Conservation (phyloP, 2,113 vertebrate species). For the Takifugu bimaculatus region DNA sequence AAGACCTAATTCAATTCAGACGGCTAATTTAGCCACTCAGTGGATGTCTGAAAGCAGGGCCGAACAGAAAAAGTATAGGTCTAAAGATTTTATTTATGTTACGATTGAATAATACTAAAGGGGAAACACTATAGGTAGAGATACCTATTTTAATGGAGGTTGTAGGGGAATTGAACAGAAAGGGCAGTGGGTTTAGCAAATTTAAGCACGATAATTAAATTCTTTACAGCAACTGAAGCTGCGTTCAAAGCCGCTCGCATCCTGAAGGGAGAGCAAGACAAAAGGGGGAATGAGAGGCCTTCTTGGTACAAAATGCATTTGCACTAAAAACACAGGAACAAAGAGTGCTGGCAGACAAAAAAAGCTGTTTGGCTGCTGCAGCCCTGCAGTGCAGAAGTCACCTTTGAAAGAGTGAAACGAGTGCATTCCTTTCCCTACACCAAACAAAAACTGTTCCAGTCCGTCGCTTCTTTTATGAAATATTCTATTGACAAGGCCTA, state of each 20-base stretch:
- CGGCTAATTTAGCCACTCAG: conserved; percentile 54
- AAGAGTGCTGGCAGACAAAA: conserved; percentile 70
- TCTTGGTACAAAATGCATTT: conserved; percentile 39
- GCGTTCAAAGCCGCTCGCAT: conserved; percentile 22
- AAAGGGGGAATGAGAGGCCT: conserved; percentile 38
- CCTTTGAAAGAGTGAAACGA: conserved; percentile 64
- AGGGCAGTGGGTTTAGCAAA: conserved; percentile 11
- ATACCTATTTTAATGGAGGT: neutral
- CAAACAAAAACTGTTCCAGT: conserved; percentile 72
- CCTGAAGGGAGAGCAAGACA: conserved; percentile 22
- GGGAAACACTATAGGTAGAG: neutral
- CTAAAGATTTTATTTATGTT: conserved; percentile 21
- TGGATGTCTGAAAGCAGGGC: conserved; percentile 33
- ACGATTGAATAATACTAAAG: conserved; percentile 17
- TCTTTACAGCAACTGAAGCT: conserved; percentile 27
- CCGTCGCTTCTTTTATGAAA: conserved; percentile 71
- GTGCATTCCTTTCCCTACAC: conserved; percentile 67
- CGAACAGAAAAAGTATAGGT: conserved; percentile 29
- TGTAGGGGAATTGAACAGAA: neutral
- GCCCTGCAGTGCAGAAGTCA: conserved; percentile 61
- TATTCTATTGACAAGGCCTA: conserved; percentile 65
- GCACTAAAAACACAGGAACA: conserved; percentile 62
- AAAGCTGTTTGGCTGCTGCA: conserved; percentile 55
- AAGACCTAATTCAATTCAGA: conserved; percentile 68
- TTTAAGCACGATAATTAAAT: conserved; percentile 28